Percentiles rank a stretch among this genome's conserved stretches.
phyloP scores from a whole-genome alignment of 2,797 vertebrate genomes.

The Helarctos malayanus region DNA sequence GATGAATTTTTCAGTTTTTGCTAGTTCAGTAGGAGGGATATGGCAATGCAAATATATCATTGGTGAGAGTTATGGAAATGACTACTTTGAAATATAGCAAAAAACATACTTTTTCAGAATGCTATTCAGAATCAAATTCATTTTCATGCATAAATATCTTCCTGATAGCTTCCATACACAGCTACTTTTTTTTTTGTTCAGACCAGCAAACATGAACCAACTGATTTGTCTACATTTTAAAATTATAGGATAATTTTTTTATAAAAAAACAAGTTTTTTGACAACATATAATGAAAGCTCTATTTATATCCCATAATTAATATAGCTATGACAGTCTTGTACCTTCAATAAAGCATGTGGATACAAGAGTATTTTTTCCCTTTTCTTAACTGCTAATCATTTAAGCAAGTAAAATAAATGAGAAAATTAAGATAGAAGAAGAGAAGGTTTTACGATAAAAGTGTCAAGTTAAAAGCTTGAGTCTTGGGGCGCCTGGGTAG shows the following conservation, averaged over 20 bases:
- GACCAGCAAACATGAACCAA: not conserved
- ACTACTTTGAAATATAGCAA: slow-evolving; percentile 61
- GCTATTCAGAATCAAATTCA: slow-evolving; percentile 59
- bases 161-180: slow-evolving; percentile 12
- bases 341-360: not conserved
- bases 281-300: slow-evolving; percentile 38
- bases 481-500: not conserved
- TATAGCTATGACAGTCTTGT: not conserved
- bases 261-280: not conserved
- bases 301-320: slow-evolving; percentile 51
- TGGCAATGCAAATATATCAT: slow-evolving; percentile 75
- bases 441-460: not conserved
- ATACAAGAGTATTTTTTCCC: slow-evolving; percentile 6
- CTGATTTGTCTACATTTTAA: slow-evolving; percentile 17
- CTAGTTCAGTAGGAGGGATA: slow-evolving; percentile 61
- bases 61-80: slow-evolving; percentile 59
- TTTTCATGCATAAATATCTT: slow-evolving; percentile 69
- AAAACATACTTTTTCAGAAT: slow-evolving; percentile 42
- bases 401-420: slow-evolving; percentile 27
- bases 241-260: slow-evolving; percentile 9
- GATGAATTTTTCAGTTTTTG: slow-evolving; percentile 64
- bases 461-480: slow-evolving; percentile 50
- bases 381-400: slow-evolving; percentile 53
- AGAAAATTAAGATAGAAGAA: slow-evolving; percentile 26
- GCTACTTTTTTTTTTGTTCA: slow-evolving; percentile 33